A percentile compares a stretch with the other conserved stretches of the same genome.
Evolutionary conservation across 1,140 invertebrate genomes (phyloP).

Genomic region (Protaetia brevitarsis): DNA sequence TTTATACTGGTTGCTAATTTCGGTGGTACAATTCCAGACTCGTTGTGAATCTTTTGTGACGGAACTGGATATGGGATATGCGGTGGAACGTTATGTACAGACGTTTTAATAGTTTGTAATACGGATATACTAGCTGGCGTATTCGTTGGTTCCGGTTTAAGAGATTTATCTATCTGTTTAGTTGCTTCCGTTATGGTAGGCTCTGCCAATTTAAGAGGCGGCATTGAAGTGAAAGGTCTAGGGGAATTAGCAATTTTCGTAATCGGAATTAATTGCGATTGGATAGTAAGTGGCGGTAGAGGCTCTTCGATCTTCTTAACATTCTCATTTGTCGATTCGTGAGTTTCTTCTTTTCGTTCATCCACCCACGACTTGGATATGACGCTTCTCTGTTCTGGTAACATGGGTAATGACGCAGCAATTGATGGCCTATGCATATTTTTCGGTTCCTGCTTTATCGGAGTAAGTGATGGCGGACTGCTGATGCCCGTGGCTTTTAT

Average conservation of each 20-base stretch:
- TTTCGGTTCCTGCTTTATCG: constrained; percentile 34
- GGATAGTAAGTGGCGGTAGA: background rate
- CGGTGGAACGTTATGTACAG: constrained; percentile 46
- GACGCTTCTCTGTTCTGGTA: constrained; percentile 38
- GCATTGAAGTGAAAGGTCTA: constrained; percentile 2
- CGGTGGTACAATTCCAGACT: background rate
- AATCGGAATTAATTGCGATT: background rate
- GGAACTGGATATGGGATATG: constrained; percentile 47
- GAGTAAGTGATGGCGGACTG: constrained; percentile 45
- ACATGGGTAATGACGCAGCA: constrained; percentile 21
- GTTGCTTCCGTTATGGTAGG: background rate
- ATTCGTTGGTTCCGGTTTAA: background rate
- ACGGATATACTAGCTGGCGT: background rate
- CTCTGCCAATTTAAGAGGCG: constrained; percentile 8
- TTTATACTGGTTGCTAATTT: constrained; percentile 5
- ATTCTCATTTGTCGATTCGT: background rate
- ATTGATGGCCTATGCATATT: background rate
- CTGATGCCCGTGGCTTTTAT: constrained; percentile 35
- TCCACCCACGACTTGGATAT: constrained; percentile 53
- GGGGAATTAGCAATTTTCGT: background rate
- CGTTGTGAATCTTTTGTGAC: constrained; percentile 23
- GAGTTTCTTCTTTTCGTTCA: constrained; percentile 33
- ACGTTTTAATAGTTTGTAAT: constrained; percentile 18
- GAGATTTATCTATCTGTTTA: background rate
- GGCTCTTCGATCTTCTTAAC: constrained; percentile 6